A percentile compares a stretch with the other conserved stretches of the same genome.
Evolutionary conservation across 2,113 vertebrate species (phyloP).

Genomic region (Amphilophus citrinellus): DNA sequence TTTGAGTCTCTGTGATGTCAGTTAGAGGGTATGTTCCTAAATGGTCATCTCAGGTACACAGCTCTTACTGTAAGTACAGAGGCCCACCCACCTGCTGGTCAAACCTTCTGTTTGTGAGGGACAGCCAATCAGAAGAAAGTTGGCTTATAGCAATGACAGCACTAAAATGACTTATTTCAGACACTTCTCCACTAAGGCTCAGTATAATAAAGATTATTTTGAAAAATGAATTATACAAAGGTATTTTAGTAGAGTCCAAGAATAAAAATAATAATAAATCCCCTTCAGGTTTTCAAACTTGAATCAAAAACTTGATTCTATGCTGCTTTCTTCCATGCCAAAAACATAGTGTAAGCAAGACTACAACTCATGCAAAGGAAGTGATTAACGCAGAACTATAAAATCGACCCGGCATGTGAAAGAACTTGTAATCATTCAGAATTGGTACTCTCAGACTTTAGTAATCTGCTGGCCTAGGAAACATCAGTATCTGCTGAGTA

Average conservation of each 20-base stretch:
- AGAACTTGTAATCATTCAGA: neutral
- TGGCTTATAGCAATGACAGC: neutral
- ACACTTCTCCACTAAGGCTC: neutral
- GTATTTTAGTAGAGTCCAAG: neutral
- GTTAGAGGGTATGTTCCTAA: neutral
- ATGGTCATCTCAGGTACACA: neutral
- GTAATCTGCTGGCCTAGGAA: constrained; percentile 9
- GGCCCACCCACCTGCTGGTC: neutral
- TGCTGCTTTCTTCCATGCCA: neutral
- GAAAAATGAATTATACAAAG: neutral
- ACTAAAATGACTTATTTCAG: neutral
- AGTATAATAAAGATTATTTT: neutral
- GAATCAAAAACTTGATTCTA: neutral
- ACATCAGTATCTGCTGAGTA: constrained; percentile 9
- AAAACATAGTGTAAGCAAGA: neutral
- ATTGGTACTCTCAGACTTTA: neutral
- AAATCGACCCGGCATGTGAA: neutral
- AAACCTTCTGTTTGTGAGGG: neutral
- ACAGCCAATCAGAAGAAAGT: neutral
- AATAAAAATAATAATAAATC: neutral
- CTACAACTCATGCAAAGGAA: neutral
- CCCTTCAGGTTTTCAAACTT: neutral
- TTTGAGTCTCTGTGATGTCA: neutral
- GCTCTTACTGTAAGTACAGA: neutral
- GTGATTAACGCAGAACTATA: neutral